Evolutionary conservation across 2,797 vertebrate genomes (phyloP).

Genomic region (Falco rusticolus): DNA sequence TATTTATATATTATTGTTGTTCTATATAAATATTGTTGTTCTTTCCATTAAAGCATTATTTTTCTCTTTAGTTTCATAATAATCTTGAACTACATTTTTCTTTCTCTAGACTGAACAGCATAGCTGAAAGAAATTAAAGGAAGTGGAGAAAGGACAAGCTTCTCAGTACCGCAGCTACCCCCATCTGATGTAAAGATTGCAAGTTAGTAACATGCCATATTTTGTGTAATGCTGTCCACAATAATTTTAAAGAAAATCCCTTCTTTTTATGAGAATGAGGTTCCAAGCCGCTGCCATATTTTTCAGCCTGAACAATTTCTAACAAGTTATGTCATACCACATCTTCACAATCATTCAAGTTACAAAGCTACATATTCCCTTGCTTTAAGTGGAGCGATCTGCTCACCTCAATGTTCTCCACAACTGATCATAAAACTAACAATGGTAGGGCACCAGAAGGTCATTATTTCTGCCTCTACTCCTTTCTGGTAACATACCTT

Average conservation of each 20-base stretch:
- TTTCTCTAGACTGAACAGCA: background rate
- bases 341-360: background rate
- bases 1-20: background rate
- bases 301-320: background rate
- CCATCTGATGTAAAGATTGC: background rate
- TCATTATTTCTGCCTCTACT: background rate
- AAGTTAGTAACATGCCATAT: background rate
- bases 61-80: background rate
- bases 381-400: background rate
- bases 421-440: background rate
- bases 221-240: background rate
- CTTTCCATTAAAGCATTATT: background rate
- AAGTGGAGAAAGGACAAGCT: background rate
- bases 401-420: background rate
- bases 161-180: background rate
- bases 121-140: background rate
- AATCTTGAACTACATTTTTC: background rate
- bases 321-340: background rate
- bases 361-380: background rate
- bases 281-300: background rate
- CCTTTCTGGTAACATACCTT: background rate
- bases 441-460: background rate
- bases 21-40: background rate
- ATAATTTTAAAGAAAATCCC: background rate
- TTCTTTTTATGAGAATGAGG: background rate